These are phyloP conservation scores for Cottoperca gobio DNA, from an alignment of 2,797 vertebrate species.

Conservation along the genomic window DNA sequence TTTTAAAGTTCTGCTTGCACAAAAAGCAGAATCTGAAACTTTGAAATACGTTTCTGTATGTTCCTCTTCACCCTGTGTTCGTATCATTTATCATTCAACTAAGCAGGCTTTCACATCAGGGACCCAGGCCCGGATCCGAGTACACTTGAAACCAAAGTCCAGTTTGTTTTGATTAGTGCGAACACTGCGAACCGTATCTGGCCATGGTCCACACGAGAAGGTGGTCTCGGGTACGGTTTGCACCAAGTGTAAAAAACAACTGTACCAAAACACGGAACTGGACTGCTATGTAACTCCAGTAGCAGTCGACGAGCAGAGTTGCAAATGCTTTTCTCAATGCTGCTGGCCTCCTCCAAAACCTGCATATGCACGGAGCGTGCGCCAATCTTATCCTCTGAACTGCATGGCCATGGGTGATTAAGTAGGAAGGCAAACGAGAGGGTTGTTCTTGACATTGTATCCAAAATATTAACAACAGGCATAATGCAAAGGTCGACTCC, in stretches of 20 bases:
- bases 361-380: no score
- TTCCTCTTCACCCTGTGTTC: not conserved
- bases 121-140: not conserved
- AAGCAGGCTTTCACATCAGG: not conserved
- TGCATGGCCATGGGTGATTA: no score
- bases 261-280: not conserved
- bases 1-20: not conserved
- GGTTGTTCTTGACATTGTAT: no score
- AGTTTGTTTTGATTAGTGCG: not conserved
- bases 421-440: no score
- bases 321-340: not conserved
- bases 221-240: not conserved
- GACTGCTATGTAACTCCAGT: not conserved
- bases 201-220: not conserved
- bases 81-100: not conserved
- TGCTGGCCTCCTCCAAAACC: no score
- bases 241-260: not conserved
- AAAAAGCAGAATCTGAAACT: conserved; percentile 18
- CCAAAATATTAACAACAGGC: no score
- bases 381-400: no score
- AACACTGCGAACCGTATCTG: not conserved
- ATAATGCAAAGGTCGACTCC: no score
- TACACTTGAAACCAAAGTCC: not conserved
- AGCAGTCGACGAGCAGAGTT: not conserved
- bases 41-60: not conserved